phyloP scores from a whole-genome alignment of 1,140 invertebrate genomes.

The Orchestia grillus region DNA sequence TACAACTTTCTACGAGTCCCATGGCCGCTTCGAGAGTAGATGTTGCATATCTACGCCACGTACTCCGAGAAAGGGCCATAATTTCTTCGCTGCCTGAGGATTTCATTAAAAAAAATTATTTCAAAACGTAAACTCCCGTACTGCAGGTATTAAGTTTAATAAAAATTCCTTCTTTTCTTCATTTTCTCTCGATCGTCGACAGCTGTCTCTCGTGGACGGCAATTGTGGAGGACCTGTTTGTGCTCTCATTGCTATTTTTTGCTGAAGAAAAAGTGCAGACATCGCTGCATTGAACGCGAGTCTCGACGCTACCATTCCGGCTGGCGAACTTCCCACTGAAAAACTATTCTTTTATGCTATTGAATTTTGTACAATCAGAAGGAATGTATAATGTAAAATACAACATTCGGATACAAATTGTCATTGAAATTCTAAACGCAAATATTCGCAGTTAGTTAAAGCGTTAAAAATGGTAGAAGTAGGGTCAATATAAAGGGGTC shows the following conservation, averaged over 20 bases:
- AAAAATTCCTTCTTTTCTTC: background rate
- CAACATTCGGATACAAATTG: too few species aligned
- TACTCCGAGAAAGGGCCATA: background rate
- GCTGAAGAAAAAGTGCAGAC: background rate
- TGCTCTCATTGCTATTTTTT: background rate
- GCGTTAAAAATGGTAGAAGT: too few species aligned
- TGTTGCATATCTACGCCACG: background rate
- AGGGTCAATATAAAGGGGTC: too few species aligned
- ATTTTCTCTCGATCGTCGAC: background rate
- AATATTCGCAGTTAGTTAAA: too few species aligned
- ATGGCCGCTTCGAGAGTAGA: background rate
- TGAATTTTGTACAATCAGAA: too few species aligned
- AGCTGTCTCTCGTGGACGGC: background rate
- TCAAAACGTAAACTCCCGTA: background rate
- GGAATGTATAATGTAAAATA: too few species aligned
- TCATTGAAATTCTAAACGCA: too few species aligned
- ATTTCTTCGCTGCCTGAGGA: background rate
- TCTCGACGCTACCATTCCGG: background rate
- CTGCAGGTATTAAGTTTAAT: background rate
- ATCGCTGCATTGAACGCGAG: background rate
- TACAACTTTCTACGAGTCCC: background rate
- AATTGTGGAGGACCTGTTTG: background rate
- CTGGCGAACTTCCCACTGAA: background rate
- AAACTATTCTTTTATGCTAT: too few species aligned
- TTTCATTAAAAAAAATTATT: background rate